Evolutionary conservation across 2,888 invertebrate species (phyloP).

Genomic region (Apotomis turbidana): DNA sequence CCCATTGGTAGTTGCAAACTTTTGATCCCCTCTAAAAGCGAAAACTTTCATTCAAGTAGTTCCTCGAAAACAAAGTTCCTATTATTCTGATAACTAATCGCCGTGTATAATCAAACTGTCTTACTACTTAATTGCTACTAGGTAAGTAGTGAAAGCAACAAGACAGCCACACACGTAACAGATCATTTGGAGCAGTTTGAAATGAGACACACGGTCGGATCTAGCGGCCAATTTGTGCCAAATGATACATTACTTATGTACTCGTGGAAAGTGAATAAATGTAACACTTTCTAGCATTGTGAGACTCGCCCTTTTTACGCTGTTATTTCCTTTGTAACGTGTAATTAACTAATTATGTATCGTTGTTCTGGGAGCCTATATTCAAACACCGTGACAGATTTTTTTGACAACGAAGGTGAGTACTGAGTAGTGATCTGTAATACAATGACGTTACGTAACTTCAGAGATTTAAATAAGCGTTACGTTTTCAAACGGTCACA

Average conservation of each 20-base stretch:
- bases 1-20: not conserved
- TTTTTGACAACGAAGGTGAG: not conserved
- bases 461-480: not conserved
- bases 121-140: conserved; percentile 30
- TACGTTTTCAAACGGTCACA: not conserved
- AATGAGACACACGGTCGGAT: conserved; percentile 35
- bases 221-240: conserved; percentile 14
- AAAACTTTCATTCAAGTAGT: not conserved
- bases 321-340: too few relatives aligned
- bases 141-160: conserved; percentile 42
- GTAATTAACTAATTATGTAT: not conserved
- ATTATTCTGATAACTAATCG: not conserved
- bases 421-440: not conserved
- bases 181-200: conserved; percentile 38
- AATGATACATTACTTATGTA: not conserved
- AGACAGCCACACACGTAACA: conserved; percentile 41
- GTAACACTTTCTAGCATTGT: not conserved
- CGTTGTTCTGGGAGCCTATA: too few relatives aligned
- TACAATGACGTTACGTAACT: not conserved
- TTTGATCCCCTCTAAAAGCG: not conserved
- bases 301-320: not conserved
- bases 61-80: not conserved
- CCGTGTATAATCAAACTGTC: conserved; percentile 13
- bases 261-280: not conserved
- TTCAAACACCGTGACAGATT: too few relatives aligned